Evolutionary conservation across 2,888 invertebrate species (phyloP), one percentile per base, ranked within the genome.

Genomic region (Apotomis turbidana): DNA sequence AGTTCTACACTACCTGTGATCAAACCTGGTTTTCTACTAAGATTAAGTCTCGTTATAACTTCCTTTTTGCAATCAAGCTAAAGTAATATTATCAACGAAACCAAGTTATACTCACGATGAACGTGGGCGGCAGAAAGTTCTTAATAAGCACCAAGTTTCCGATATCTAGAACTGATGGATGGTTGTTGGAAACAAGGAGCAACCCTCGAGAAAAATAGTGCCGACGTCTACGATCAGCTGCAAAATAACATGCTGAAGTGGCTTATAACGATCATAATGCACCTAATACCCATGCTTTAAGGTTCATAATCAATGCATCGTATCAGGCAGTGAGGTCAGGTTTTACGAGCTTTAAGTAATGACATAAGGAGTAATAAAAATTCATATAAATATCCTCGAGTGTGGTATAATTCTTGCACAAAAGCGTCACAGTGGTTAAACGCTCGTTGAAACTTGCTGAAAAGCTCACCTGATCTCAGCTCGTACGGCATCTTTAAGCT

Each of bases 401-500:
- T 15, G 44, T 68, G 15, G 44, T 27, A 49, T 13, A 63, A 60
- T 44, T 3, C 13, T 55, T 36, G 15, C 15, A 66, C 41, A 71
- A 61, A 71, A 44, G 72, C 61, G 62, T 55, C 71, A 71, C 62
- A 55, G 58, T 54, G 72, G 55, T 59, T 54, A 71, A 74, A 66
- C 67, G 66, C 73, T 67, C 46, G 70, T 68, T 61, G 55, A 52
- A 73, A 70, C 64, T 73, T 46, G 27, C 78, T 84, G 81, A 83
- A 85, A 87, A 83, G 81, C 89, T 89, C 83, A 93, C 93, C 93
- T 93, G 92, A 85, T 92, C 91, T 90, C 86, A 85, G 81, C 81
- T 92, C 93, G 89, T 89, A 92, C 83, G 93, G 93, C 93, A 92
- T 93, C 87, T 86, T 88, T 85, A 88, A 84, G 86, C 86, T 89